A percentile compares a stretch with the other conserved stretches of the same genome.
Conservation (phyloP, 2,113 vertebrate species). For the Nerophis ophidion region DNA sequence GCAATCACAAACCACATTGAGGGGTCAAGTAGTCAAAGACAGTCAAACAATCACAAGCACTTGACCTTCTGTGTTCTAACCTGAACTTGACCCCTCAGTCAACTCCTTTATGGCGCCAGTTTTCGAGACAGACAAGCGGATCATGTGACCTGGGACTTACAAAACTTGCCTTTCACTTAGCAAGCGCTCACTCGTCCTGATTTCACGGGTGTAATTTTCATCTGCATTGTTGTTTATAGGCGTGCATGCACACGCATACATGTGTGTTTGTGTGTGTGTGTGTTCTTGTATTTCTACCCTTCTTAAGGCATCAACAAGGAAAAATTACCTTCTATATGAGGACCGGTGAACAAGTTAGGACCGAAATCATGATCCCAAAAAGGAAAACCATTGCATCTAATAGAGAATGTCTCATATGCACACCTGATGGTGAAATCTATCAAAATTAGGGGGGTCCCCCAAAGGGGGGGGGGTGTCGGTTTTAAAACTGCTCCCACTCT, state of each 20-base stretch:
- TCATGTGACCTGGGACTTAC: conserved; percentile 36
- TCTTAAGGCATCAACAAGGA: too few relatives aligned
- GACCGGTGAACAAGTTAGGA: too few relatives aligned
- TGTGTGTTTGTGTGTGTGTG: conserved; percentile 22
- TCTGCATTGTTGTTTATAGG: conserved; percentile 34
- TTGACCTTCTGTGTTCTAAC: conserved; percentile 31
- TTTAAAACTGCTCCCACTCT: too few relatives aligned
- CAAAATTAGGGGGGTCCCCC: too few relatives aligned
- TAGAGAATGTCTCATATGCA: too few relatives aligned
- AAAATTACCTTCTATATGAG: too few relatives aligned
- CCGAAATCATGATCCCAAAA: too few relatives aligned
- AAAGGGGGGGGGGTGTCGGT: too few relatives aligned
- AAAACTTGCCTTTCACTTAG: conserved; percentile 35
- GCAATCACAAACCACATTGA: conserved; percentile 3
- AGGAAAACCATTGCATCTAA: too few relatives aligned
- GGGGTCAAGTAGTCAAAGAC: conserved; percentile 5
- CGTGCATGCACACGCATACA: background rate
- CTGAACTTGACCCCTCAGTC: conserved; percentile 56
- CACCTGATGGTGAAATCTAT: too few relatives aligned
- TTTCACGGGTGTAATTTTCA: conserved; percentile 54
- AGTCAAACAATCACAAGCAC: conserved; percentile 20
- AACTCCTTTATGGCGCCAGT: conserved; percentile 24
- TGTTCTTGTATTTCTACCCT: too few relatives aligned
- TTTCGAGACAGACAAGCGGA: conserved; percentile 15
- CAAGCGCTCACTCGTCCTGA: conserved; percentile 52